Base-by-base conservation (phyloP, 2,888 invertebrate genomes). In the Scaptomyza reducta region DNA sequence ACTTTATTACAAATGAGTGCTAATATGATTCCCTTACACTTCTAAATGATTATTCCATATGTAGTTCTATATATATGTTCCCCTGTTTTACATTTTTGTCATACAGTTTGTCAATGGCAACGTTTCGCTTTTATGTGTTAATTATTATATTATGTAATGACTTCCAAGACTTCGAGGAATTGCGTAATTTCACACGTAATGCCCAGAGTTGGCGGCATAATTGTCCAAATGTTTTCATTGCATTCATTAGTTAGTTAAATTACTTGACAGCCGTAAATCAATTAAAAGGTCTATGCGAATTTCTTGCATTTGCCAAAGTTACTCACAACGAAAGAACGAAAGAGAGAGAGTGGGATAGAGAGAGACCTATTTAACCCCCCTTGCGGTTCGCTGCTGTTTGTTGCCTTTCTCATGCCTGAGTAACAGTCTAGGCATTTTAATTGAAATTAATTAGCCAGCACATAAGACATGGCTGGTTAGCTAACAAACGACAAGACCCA, bases 391-490 rank as follows among this genome's bases (percentile, higher is more conserved):
- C 22, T 9, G 5, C 16, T 16, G 40, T 40, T 40, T 16, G 40
- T 40, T 40, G 40, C 5, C n/a, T 5, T n/a, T 10, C 10, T 9
- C 14, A 6, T 16, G 25, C 25, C 63, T 73, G 76, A 61, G 81
- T 57, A 78, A 74, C 47, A 62, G 82, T 77, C 83, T 82, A 82
- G 79, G 82, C 83, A 85, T 85, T 85, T 82, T 83, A 83, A 85
- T 83, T 85, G 86, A 83, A 85, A 82, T 85, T 83, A 85, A 83
- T 83, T 83, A 85, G 76, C 67, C 78, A 68, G 70, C 78, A 73
- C 73, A 78, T 77, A 69, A 78, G 78, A 77, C 75, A 78, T 75
- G 75, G 68, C 64, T 75, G 75, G 75, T 72, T 72, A 72, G 59
- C 74, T 74, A 54, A 46, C 74, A 69, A 73, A 74, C 74, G 74